Evolutionary conservation across 2,113 vertebrate genomes (phyloP), one percentile per base, ranked within the genome.

Genomic region (Propithecus coquereli): DNA sequence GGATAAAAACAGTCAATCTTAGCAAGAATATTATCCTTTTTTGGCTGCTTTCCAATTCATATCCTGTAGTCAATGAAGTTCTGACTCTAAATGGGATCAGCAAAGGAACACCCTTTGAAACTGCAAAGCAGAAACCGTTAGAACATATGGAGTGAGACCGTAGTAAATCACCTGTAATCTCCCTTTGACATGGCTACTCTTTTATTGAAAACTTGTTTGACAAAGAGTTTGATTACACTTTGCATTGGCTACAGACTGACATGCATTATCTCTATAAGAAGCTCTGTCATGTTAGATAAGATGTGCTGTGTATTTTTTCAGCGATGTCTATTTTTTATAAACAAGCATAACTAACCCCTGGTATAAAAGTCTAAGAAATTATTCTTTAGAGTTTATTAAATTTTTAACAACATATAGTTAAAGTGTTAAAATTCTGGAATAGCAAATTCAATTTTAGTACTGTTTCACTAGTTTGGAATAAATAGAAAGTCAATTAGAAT

Each of bases 31-130:
- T 71, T 96, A 88, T 86, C 91, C 74, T 90, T 92, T 52, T 92
- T 84, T 98, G 98, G 98, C 97, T 97, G 68, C 16, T 94, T 96
- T 98, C 98, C 97, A 98, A 94, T 79, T 98, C 97, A 98, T 98
- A 98, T 98, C 97, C 98, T 98, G 96, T 59, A 97, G 91, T 97
- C 45, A 32, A 1, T 95, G 98, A 96, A 45, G 91, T 98, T 98
- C 95, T 97, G 97, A 98, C 95, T 90, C 92, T 95, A 97, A 97
- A 86, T 95, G 92, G 95, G 93, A 98, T 94, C 86, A 93, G 92
- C 68, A 97, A 96, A 98, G 94, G 94, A 98, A 98, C 91, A 94
- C 54, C 47, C 96, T 96, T 97, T 97, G 91, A 97, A 98, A 98
- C 61, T 59, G 73, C 5, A 97, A 97, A 97, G 95, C 97, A 98